A percentile compares a stretch with the other conserved stretches of the same genome.
These are phyloP conservation scores for Leptogaster cylindrica DNA, from an alignment of 2,888 invertebrate genomes.

Conservation along the genomic window DNA sequence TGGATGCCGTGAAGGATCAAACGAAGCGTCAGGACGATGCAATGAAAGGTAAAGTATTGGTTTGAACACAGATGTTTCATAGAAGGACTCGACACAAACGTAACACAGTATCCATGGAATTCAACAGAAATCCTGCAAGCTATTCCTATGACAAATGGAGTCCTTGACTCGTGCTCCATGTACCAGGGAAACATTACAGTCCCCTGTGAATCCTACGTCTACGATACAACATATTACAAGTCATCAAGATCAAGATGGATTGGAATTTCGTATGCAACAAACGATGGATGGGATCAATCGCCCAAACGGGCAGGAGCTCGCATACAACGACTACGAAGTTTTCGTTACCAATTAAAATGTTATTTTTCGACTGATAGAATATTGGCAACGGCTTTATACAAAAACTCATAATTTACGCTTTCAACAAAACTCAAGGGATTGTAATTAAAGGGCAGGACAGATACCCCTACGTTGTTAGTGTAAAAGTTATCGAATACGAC, in stretches of 20 bases:
- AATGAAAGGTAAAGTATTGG: no score
- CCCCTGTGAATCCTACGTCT: conserved; percentile 70
- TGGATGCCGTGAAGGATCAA: no score
- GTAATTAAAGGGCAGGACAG: no score
- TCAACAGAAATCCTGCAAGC: conserved; percentile 64
- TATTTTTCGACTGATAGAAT: conserved; percentile 20
- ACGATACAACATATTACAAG: conserved; percentile 74
- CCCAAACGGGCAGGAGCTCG: conserved; percentile 82
- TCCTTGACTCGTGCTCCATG: conserved; percentile 70
- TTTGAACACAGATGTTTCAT: conserved; percentile 68
- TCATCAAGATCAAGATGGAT: conserved; percentile 79
- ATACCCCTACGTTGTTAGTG: no score
- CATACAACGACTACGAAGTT: conserved; percentile 82
- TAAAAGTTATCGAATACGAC: no score
- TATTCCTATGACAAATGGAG: conserved; percentile 69
- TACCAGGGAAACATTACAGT: conserved; percentile 61
- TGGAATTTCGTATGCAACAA: conserved; percentile 82
- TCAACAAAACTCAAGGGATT: neutral
- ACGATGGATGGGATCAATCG: conserved; percentile 81
- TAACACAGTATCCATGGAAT: conserved; percentile 65
- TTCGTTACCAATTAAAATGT: conserved; percentile 61
- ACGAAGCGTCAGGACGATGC: no score
- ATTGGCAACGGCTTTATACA: conserved; percentile 18
- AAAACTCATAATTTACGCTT: conserved; percentile 18
- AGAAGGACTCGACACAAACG: conserved; percentile 65